These are phyloP conservation scores for Leptarthrus brevirostris DNA, from an alignment of 2,888 invertebrate species.

Conservation along the genomic window DNA sequence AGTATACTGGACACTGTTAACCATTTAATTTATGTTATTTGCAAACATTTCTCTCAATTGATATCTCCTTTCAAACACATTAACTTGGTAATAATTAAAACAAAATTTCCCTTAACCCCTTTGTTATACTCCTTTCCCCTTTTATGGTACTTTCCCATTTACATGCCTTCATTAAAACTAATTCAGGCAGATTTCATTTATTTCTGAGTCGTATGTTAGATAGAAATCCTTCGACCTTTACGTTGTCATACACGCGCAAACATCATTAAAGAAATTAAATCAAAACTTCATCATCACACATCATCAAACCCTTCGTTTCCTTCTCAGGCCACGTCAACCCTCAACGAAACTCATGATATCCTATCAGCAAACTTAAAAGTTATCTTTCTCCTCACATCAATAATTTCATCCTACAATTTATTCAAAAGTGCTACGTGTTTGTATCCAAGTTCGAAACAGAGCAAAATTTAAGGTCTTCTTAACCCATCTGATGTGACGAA, in stretches of 20 bases:
- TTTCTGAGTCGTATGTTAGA: too few species aligned
- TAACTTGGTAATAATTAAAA: too few species aligned
- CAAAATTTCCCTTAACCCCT: too few species aligned
- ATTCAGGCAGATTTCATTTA: too few species aligned
- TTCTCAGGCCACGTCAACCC: not conserved
- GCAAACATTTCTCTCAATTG: too few species aligned
- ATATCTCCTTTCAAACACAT: too few species aligned
- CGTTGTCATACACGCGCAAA: slow-evolving; percentile 13
- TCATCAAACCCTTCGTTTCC: not conserved
- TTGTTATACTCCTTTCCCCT: too few species aligned
- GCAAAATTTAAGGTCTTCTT: not conserved
- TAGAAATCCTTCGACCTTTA: not conserved
- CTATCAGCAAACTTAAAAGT: slow-evolving; percentile 49
- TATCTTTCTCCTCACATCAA: slow-evolving; percentile 51
- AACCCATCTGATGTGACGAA: slow-evolving; percentile 47
- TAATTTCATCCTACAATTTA: slow-evolving; percentile 53
- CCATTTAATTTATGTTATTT: too few species aligned
- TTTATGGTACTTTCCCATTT: too few species aligned
- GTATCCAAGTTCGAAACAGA: not conserved
- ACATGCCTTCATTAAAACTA: too few species aligned
- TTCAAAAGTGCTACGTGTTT: slow-evolving; percentile 24
- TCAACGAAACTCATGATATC: slow-evolving; percentile 38
- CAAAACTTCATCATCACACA: slow-evolving; percentile 43
- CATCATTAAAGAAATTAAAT: slow-evolving; percentile 49
- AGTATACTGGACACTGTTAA: too few species aligned